Percentiles rank a stretch among this genome's conserved stretches.
Conservation (phyloP, 2,888 invertebrate genomes). For the Polyommatus iphigenia region DNA sequence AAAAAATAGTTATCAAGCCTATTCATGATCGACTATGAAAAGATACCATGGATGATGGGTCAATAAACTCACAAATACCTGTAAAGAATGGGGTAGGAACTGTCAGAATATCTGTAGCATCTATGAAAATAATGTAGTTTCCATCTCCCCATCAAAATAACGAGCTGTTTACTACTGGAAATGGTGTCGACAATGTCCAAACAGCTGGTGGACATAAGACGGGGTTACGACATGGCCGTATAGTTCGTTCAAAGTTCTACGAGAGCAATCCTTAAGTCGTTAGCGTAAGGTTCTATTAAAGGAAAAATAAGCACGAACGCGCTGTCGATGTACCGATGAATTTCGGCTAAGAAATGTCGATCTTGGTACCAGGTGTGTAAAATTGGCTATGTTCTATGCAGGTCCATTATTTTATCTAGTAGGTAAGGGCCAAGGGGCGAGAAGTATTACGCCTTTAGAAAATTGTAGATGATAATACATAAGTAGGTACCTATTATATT, state of each 20-base stretch:
- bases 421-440: background rate
- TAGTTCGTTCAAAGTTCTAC: background rate
- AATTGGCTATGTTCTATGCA: background rate
- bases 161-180: background rate
- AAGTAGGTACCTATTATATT: background rate
- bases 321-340: background rate
- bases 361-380: slow-evolving; percentile 15
- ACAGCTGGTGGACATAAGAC: background rate
- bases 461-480: background rate
- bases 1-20: too few relatives aligned
- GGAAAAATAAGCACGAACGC: too few relatives aligned
- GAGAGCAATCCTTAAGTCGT: too few relatives aligned
- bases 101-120: background rate
- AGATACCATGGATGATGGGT: too few relatives aligned
- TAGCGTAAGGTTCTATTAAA: too few relatives aligned
- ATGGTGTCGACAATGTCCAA: background rate
- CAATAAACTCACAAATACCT: too few relatives aligned
- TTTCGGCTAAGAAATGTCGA: background rate
- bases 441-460: background rate
- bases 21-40: too few relatives aligned
- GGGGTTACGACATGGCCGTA: slow-evolving; percentile 1
- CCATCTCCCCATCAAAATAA: background rate
- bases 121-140: background rate
- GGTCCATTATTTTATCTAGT: slow-evolving; percentile 3
- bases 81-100: too few relatives aligned